Base-by-base conservation (phyloP, 1,140 invertebrate species). In the Drosophila santomea region DNA sequence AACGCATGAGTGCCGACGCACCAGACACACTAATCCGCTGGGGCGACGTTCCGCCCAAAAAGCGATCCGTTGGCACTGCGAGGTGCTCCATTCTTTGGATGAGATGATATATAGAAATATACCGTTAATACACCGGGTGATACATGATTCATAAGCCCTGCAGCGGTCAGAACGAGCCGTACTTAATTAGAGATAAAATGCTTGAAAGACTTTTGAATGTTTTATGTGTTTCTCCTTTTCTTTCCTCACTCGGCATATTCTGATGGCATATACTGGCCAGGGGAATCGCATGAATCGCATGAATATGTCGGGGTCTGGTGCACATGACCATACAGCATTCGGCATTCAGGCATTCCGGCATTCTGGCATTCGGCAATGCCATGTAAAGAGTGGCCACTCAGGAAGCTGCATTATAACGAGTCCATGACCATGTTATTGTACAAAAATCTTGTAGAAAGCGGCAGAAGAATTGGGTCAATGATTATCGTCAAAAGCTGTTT, bases 361-460 rank as follows among this genome's bases (percentile, higher is more conserved):
- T 28, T 28, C 28, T 5, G 28, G 28, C 28, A 28, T 32, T 32
- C 32, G 64, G 56, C 66, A 71, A 20, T 72, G 66, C 66, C 68
- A 50, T 71, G 68, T 58, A n/a, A 71, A 71, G 68, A 72, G 57
- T 58, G 68, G 67, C 52, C 68, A 56, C 66, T 72, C 51, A 71
- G 68, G 68, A 71, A 58, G 66, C 68, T 72, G 68, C 68, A 64
- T 76, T 76, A 57, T 76, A 76, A 76, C 74, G 61, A 76, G 73
- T 75, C 73, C 73, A 76, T 67, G 73, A 75, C 73, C 73, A 76
- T 76, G 61, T 76, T 76, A 76, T 76, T 76, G 63, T 76, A 76
- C 73, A 76, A 66, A 71, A 57, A 76, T 67, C 74, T 66, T 76
- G 73, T 76, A 76, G 73, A 76, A 76, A 76, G 73, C 73, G 62